Evolutionary conservation across 2,888 invertebrate genomes (phyloP), one percentile per base, ranked within the genome.

Genomic region (Dolichopus griseipennis): DNA sequence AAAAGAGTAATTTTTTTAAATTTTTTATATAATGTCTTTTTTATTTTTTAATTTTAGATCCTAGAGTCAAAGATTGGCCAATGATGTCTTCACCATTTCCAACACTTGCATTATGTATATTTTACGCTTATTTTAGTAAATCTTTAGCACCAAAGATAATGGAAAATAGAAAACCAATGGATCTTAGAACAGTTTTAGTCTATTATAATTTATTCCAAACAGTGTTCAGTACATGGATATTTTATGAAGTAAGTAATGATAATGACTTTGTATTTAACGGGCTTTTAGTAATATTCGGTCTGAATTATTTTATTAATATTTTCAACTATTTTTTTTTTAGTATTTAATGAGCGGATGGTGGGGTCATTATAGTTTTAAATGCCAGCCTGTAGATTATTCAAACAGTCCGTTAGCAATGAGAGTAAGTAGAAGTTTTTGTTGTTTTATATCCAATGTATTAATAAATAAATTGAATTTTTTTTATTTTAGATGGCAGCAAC

Each of bases 1-100:
- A 7, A 22, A 21, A 21, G n/a, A n/a, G 10, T 22, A 8, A 65
- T 34, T 65, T 62, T 18, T 64, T 22, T 6, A 63, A 15, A 63
- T 27, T 8, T 64, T 27, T 18, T 61, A 8, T 43, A 8, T 9
- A 61, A 34, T 52, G 3, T 52, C 2, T 27, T 34, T 65, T 65
- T 64, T 64, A 69, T 67, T 66, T 41, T 43, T 70, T 70, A 63
- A 72, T 84, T 86, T 37, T 83, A 93, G 97, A 97, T 87, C 92
- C 92, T 64, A 86, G 96, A 73, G 93, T 95, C 67, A 91, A 88
- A 76, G 89, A 89, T 77, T 95, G 93, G 92, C 84, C 90, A 71
- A 88, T 96, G 89, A 92, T 95, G 91, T 88, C 90, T 75, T 92
- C 92, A 70, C 95, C 95, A 21, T 84, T 91, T 77, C 95, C 95